These are phyloP conservation scores for Myrmecophaga tridactyla DNA, from an alignment of 2,113 vertebrate genomes.

Conservation along the genomic window DNA sequence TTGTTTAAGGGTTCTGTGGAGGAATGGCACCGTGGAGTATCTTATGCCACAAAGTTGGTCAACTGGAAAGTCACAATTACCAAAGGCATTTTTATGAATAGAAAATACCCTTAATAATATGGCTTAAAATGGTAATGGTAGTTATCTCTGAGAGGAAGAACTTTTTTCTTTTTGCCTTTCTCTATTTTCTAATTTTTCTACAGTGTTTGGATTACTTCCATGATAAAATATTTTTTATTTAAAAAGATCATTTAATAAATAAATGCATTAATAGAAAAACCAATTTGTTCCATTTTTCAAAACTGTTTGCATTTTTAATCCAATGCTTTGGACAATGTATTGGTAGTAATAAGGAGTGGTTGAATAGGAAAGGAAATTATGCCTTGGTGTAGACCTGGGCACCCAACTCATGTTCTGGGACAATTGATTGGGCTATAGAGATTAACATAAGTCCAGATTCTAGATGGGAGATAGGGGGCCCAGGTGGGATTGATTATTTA, in stretches of 20 bases:
- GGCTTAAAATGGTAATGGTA: neutral
- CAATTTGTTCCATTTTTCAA: neutral
- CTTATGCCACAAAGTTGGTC: no score
- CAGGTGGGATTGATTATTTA: neutral
- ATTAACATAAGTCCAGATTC: neutral
- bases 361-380: neutral
- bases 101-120: neutral
- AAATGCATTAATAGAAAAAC: neutral
- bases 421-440: neutral
- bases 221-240: slow-evolving; percentile 11
- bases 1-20: no score
- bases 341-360: neutral
- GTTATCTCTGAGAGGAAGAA: neutral
- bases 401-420: neutral
- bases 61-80: no score
- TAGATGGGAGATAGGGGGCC: neutral
- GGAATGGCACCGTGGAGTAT: no score
- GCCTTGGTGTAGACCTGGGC: neutral
- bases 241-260: neutral
- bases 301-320: neutral
- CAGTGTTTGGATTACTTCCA: neutral
- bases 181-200: neutral
- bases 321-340: neutral
- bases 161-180: neutral
- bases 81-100: neutral